Percentiles rank a stretch among this genome's conserved stretches.
These are phyloP conservation scores for Melanaphis sacchari DNA, from an alignment of 1,140 invertebrate genomes.

Conservation along the genomic window DNA sequence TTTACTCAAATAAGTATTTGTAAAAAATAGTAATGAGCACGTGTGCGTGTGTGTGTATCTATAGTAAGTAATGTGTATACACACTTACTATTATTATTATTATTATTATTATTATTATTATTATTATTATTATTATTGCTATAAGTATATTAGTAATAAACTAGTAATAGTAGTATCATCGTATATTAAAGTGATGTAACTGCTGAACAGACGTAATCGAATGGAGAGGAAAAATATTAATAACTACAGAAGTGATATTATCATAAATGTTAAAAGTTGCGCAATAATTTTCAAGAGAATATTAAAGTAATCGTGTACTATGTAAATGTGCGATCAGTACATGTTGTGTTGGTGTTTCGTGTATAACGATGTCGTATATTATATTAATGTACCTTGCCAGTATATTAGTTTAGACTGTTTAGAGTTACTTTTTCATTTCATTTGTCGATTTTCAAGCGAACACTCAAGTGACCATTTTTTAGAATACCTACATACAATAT, in stretches of 20 bases:
- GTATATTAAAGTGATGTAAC: background rate
- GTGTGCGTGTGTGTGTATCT: background rate
- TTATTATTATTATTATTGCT: background rate
- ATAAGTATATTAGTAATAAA: too few species aligned
- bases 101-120: background rate
- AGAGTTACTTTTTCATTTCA: background rate
- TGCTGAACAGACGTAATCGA: background rate
- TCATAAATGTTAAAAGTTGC: background rate
- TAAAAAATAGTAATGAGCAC: background rate
- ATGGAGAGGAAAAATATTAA: background rate
- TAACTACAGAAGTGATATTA: background rate
- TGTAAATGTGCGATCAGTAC: background rate
- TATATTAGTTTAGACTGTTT: background rate
- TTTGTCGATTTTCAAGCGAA: background rate
- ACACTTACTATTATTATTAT: background rate
- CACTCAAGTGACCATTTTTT: background rate
- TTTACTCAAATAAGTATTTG: background rate
- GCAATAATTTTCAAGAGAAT: background rate
- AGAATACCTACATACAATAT: background rate
- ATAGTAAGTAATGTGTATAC: background rate
- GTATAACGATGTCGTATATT: background rate
- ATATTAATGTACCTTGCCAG: background rate
- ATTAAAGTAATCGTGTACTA: background rate
- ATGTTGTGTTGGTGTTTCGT: background rate
- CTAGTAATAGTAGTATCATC: background rate